Percentiles rank a stretch among this genome's conserved stretches.
Conservation (phyloP, 1,140 invertebrate genomes). For the Ptiloglossa arizonensis region DNA sequence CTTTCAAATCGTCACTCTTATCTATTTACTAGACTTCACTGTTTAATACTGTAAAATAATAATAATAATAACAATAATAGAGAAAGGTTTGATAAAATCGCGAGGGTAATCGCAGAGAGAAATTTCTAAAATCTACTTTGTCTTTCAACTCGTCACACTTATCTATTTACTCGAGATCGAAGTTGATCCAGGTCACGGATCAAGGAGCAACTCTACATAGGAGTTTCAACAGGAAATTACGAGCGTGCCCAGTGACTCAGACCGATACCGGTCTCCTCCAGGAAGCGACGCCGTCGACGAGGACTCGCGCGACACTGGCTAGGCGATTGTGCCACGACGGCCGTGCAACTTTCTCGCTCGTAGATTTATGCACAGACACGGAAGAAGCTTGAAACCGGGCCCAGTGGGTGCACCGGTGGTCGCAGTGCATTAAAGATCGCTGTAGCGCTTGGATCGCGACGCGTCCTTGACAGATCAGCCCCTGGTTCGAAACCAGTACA, state of each 20-base stretch:
- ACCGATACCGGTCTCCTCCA: neutral
- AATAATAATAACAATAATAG: too few relatives aligned
- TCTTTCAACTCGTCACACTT: too few relatives aligned
- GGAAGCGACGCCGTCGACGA: neutral
- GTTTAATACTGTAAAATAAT: too few relatives aligned
- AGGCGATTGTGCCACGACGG: slow-evolving; percentile 51
- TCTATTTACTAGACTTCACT: too few relatives aligned
- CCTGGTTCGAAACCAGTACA: neutral
- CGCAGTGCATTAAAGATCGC: slow-evolving; percentile 51
- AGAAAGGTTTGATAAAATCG: too few relatives aligned
- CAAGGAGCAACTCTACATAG: neutral
- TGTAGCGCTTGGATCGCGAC: slow-evolving; percentile 36
- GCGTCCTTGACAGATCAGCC: slow-evolving; percentile 23
- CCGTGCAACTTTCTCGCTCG: slow-evolving; percentile 64
- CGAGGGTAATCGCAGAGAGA: too few relatives aligned
- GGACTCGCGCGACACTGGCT: slow-evolving; percentile 19
- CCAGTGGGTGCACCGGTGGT: slow-evolving; percentile 8
- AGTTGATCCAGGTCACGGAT: neutral
- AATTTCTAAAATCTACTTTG: too few relatives aligned
- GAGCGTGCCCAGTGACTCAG: neutral
- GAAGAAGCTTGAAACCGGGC: slow-evolving; percentile 55
- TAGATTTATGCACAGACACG: slow-evolving; percentile 49
- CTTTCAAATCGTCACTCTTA: too few relatives aligned
- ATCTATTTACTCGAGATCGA: neutral
- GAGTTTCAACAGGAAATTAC: neutral